phyloP scores from a whole-genome alignment of 64 coral and sea anemone genomes.

The Montipora capricornis region DNA sequence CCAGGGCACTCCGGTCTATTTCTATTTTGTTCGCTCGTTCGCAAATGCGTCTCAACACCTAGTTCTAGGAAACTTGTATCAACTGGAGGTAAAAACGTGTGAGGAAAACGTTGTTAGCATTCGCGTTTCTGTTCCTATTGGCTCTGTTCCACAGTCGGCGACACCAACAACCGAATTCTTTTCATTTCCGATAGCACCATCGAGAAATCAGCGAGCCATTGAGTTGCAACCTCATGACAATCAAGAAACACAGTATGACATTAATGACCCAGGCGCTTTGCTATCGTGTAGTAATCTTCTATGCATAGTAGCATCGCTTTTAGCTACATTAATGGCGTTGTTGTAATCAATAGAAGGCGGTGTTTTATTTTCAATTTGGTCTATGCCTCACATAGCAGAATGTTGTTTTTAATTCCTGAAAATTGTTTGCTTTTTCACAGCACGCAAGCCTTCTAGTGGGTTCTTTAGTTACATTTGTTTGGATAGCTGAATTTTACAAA shows the following conservation, averaged over 20 bases:
- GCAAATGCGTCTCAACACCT: background rate
- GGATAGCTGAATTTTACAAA: no score
- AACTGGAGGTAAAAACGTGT: background rate
- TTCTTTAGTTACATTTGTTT: background rate
- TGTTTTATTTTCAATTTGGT: background rate
- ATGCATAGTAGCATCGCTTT: background rate
- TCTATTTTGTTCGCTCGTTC: background rate
- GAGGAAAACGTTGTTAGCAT: background rate
- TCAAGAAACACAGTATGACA: background rate
- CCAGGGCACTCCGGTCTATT: background rate
- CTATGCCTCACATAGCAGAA: background rate
- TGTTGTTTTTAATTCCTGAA: background rate
- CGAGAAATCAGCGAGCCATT: background rate
- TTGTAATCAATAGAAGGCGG: background rate
- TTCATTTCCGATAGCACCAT: background rate
- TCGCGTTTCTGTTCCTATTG: background rate
- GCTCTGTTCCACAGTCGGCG: background rate
- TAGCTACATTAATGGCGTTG: background rate
- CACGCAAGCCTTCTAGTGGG: background rate
- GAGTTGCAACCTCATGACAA: background rate
- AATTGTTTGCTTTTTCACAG: background rate
- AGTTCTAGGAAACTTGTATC: background rate
- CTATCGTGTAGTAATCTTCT: background rate
- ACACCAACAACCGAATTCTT: background rate
- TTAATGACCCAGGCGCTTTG: background rate